Evolutionary conservation across 2,888 invertebrate genomes (phyloP).

Genomic region (Nudaria mundana): DNA sequence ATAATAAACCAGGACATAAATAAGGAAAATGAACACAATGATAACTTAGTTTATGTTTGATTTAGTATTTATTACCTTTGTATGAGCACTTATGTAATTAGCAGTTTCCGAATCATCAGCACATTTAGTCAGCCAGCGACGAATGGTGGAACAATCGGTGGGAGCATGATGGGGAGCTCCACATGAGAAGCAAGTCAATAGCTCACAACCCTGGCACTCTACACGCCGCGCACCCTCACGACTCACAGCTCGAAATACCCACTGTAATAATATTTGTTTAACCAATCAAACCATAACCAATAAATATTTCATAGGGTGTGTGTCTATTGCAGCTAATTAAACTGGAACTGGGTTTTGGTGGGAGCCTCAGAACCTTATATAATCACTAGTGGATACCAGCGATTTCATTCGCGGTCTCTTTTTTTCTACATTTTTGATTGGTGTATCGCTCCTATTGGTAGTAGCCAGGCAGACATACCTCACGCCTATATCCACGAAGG

Average conservation of each 20-base stretch:
- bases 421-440: too few species aligned
- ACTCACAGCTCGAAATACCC: slow-evolving; percentile 92
- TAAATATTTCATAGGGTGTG: too few species aligned
- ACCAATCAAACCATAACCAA: too few species aligned
- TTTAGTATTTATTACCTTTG: slow-evolving; percentile 82
- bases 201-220: slow-evolving; percentile 93
- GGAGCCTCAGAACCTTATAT: too few species aligned
- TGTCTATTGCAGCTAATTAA: too few species aligned
- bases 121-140: slow-evolving; percentile 99
- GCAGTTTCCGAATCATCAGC: slow-evolving; percentile 99
- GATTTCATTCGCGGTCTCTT: too few species aligned
- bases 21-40: neutral
- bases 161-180: slow-evolving; percentile 99
- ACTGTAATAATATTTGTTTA: slow-evolving; percentile 42
- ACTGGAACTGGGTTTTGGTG: too few species aligned
- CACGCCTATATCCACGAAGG: too few species aligned
- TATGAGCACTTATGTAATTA: slow-evolving; percentile 99
- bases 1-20: too few species aligned
- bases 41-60: neutral
- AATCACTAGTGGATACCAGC: too few species aligned
- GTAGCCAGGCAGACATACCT: too few species aligned
- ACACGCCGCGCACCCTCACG: slow-evolving; percentile 88
- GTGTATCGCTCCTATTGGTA: too few species aligned
- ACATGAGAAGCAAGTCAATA: slow-evolving; percentile 96
- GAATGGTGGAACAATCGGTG: slow-evolving; percentile 96